phyloP scores from a whole-genome alignment of 2,888 invertebrate genomes.

The Ferdinandea cuprea region DNA sequence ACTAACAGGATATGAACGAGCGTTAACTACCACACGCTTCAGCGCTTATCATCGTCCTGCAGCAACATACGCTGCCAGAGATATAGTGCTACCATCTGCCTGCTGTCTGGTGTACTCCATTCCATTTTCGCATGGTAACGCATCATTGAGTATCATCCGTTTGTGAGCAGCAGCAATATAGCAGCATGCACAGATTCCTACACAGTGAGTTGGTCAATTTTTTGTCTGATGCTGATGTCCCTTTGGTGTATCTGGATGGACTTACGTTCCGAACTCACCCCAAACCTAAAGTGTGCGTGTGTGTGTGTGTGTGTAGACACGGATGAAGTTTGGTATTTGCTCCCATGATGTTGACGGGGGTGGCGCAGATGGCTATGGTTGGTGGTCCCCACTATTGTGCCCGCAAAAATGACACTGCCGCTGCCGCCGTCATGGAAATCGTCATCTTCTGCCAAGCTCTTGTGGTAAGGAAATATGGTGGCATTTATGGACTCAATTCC shows the following conservation, averaged over 20 bases:
- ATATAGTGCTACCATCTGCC: too few relatives aligned
- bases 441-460: constrained; percentile 50
- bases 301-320: constrained; percentile 32
- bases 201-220: not conserved
- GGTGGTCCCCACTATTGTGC: constrained; percentile 30
- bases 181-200: constrained; percentile 40
- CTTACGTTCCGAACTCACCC: too few relatives aligned
- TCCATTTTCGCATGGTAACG: constrained; percentile 65
- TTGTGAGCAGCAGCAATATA: constrained; percentile 6
- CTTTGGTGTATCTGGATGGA: constrained; percentile 9
- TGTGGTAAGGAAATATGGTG: constrained; percentile 66
- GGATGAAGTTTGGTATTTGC: constrained; percentile 42
- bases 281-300: too few relatives aligned
- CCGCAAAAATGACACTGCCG: constrained; percentile 1
- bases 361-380: constrained; percentile 47
- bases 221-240: constrained; percentile 5
- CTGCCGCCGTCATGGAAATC: constrained; percentile 37
- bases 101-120: constrained; percentile 50
- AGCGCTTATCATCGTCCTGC: constrained; percentile 67
- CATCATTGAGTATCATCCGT: constrained; percentile 68
- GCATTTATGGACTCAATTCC: constrained; percentile 56
- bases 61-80: constrained; percentile 62
- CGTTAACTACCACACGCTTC: constrained; percentile 71
- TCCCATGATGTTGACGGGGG: constrained; percentile 44
- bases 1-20: constrained; percentile 69